Base-by-base conservation (phyloP, 2,113 vertebrate species). In the Rhombomys opimus region DNA sequence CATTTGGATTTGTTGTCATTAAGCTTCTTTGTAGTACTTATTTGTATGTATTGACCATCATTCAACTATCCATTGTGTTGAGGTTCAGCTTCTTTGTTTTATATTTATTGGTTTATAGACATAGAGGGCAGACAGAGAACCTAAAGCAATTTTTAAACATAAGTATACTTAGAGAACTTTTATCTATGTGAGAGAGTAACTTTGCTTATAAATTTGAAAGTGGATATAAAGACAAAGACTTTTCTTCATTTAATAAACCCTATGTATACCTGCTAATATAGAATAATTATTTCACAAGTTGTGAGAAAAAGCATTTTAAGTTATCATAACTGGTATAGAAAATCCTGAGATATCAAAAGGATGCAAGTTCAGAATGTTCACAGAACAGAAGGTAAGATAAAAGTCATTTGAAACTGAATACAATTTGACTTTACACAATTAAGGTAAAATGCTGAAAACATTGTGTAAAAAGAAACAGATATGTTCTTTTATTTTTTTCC, bases 361-460 rank as follows among this genome's bases (percentile, higher is more conserved):
- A 95, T 92, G 35, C 2, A 84, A 87, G 94, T 97, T 4, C 35
- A 88, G 38, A 75, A 23, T 95, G 77, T 77, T 97, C 93, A 65
- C 81, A 97, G 61, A 20, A 13, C 54, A 96, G 46, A 73, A 59
- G 94, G 32, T 59, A 70, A 93, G 20, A 95, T 70, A 22, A 94
- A 95, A 93, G 92, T 90, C 90, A 95, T 75, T 50, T 30, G 63
- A 91, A 46, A 95, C 67, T 94, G 54, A 52, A 89, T 95, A 96
- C 73, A 85, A 76, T 96, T 95, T 94, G 82, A 92, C 97, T 97
- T 97, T 93, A 93, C n/a, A 86, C 27, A 54, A 86, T 88, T 89
- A 93, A 15, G 52, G 50, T 46, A 7, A 94, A 95, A 75, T 5
- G 7, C 92, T 93, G 70, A 96, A 50, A 77, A 59, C 63, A 54